Evolutionary conservation across 2,797 vertebrate species (phyloP).

Genomic region (Darevskia nairensis): DNA sequence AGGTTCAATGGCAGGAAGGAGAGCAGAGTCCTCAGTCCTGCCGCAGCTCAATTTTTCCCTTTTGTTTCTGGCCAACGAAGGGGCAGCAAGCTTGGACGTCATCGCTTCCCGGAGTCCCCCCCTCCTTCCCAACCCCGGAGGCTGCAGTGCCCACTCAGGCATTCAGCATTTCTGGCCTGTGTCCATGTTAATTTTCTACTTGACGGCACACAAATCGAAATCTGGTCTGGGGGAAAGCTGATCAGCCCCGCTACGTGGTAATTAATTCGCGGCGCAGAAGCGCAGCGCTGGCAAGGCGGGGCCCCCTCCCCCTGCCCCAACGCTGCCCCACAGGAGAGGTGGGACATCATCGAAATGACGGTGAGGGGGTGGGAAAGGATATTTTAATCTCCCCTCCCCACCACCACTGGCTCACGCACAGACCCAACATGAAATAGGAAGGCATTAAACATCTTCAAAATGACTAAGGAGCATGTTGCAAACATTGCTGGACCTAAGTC

Average conservation of each 20-base stretch:
- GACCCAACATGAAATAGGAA: background rate
- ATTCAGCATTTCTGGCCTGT: slow-evolving; percentile 72
- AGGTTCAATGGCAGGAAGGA: background rate
- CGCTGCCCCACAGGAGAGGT: background rate
- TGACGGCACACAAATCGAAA: slow-evolving; percentile 74
- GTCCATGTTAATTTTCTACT: slow-evolving; percentile 81
- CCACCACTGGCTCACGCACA: background rate
- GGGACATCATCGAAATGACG: slow-evolving; percentile 43
- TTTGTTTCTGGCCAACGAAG: slow-evolving; percentile 24
- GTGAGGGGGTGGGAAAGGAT: background rate
- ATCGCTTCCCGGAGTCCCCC: slow-evolving; percentile 55
- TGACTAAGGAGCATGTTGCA: background rate
- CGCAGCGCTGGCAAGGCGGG: slow-evolving; percentile 43
- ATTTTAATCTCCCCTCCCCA: background rate
- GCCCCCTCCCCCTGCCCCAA: background rate
- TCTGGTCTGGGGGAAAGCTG: slow-evolving; percentile 62
- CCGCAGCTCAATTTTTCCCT: background rate
- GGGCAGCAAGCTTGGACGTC: slow-evolving; percentile 45
- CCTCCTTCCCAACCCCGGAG: slow-evolving; percentile 43
- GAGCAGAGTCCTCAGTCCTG: background rate
- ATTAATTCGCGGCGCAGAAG: slow-evolving; percentile 67
- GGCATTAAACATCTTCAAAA: background rate
- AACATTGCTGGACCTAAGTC: background rate
- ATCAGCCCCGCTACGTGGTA: slow-evolving; percentile 65
- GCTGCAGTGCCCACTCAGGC: slow-evolving; percentile 49